Evolutionary conservation across 2,888 invertebrate species (phyloP).

Genomic region (Chorisops tibialis): DNA sequence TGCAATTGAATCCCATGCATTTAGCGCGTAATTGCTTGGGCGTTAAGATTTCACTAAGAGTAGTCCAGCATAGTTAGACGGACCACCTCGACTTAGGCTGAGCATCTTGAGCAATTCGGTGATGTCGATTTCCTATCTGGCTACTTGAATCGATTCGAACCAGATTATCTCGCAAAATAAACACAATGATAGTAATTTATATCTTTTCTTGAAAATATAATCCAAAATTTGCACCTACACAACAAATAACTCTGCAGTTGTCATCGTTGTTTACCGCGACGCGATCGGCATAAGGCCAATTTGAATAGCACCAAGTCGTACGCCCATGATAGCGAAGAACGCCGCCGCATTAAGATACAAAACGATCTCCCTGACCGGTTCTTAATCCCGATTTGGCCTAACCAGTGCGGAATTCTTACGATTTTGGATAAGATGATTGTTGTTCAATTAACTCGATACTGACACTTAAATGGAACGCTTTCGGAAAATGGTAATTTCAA

Average conservation of each 20-base stretch:
- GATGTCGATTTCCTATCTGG: no score
- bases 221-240: constrained; percentile 19
- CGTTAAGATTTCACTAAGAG: no score
- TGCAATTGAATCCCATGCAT: no score
- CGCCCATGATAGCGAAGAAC: constrained; percentile 10
- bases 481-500: constrained; percentile 12
- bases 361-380: constrained; percentile 21
- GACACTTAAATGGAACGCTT: constrained; percentile 20
- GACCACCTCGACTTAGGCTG: no score
- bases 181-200: constrained; percentile 5
- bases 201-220: constrained; percentile 17
- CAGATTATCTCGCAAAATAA: no score
- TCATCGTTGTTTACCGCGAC: neutral
- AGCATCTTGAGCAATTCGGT: no score
- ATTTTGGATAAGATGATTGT: constrained; percentile 24
- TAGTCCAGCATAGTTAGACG: no score
- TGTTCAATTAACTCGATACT: constrained; percentile 17
- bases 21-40: no score
- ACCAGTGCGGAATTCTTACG: constrained; percentile 20
- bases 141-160: no score
- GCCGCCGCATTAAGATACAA: constrained; percentile 13
- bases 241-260: constrained; percentile 11
- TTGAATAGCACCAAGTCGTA: constrained; percentile 14
- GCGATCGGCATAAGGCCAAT: constrained; percentile 4
- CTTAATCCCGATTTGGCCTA: constrained; percentile 13